Conservation (phyloP, 2,113 vertebrate genomes). For the Gila orcuttii region DNA sequence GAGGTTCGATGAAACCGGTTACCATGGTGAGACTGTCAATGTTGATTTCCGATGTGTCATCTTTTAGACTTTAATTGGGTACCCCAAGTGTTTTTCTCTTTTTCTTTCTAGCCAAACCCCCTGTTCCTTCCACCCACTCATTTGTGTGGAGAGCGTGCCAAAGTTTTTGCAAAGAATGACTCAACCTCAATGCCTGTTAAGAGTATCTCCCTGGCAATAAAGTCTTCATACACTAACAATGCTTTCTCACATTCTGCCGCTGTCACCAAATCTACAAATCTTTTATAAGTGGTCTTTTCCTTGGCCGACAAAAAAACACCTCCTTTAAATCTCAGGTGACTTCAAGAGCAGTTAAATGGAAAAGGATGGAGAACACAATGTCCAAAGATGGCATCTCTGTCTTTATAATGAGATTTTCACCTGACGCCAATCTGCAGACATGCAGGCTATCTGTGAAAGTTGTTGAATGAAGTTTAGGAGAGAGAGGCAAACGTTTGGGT, state of each 20-base stretch:
- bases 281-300: conserved; percentile 17
- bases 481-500: conserved; percentile 24
- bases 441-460: conserved; percentile 1
- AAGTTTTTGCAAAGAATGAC: conserved; percentile 25
- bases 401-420: conserved; percentile 39
- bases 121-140: conserved; percentile 4
- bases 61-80: conserved; percentile 44
- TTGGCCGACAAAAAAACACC: background rate
- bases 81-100: conserved; percentile 33
- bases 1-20: conserved; percentile 23
- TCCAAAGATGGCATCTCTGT: conserved; percentile 26
- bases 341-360: conserved; percentile 1
- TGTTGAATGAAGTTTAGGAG: background rate
- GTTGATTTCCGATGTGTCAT: conserved; percentile 25
- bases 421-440: conserved; percentile 31
- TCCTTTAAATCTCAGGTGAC: conserved; percentile 7
- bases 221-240: conserved; percentile 24
- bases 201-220: background rate
- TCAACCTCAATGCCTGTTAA: conserved; percentile 27
- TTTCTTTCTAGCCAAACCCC: conserved; percentile 16
- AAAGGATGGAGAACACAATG: background rate
- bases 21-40: conserved; percentile 40
- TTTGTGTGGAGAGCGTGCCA: conserved; percentile 8
- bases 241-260: background rate
- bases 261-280: conserved; percentile 37